phyloP scores from a whole-genome alignment of 1,140 invertebrate genomes.

The Brachionus asplanchnoidis region DNA sequence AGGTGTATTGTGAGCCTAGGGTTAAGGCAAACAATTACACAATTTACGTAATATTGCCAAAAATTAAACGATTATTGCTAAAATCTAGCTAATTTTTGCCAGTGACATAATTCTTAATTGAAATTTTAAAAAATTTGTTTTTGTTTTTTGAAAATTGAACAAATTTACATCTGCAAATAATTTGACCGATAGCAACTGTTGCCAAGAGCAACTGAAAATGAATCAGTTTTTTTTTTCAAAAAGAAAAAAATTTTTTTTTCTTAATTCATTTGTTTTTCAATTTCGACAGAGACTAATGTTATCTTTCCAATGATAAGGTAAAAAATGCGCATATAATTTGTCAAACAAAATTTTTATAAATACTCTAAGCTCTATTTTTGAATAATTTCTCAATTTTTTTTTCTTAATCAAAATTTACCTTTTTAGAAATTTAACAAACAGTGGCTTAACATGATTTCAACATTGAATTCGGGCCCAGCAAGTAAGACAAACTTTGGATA shows the following conservation, averaged over 20 bases:
- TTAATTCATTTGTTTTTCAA: background rate
- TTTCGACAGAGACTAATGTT: background rate
- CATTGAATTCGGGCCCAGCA: background rate
- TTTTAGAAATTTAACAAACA: background rate
- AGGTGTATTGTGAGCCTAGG: background rate
- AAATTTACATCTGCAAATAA: background rate
- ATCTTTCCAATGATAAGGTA: conserved; percentile 13
- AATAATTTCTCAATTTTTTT: background rate
- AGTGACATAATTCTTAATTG: background rate
- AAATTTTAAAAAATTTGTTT: background rate
- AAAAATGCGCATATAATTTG: background rate
- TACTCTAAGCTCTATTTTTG: background rate
- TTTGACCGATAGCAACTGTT: conserved; percentile 40
- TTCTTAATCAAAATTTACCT: background rate
- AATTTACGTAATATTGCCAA: background rate
- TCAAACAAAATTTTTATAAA: background rate
- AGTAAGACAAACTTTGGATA: background rate
- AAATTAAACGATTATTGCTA: background rate
- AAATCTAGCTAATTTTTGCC: background rate
- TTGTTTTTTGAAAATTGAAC: background rate
- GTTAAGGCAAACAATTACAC: background rate
- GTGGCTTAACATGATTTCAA: background rate
- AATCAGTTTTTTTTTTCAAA: background rate
- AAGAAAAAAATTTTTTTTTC: background rate
- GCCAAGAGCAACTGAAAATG: background rate